These are phyloP conservation scores for Oasisia sp. DNA, from an alignment of 2,888 invertebrate species.

Conservation along the genomic window DNA sequence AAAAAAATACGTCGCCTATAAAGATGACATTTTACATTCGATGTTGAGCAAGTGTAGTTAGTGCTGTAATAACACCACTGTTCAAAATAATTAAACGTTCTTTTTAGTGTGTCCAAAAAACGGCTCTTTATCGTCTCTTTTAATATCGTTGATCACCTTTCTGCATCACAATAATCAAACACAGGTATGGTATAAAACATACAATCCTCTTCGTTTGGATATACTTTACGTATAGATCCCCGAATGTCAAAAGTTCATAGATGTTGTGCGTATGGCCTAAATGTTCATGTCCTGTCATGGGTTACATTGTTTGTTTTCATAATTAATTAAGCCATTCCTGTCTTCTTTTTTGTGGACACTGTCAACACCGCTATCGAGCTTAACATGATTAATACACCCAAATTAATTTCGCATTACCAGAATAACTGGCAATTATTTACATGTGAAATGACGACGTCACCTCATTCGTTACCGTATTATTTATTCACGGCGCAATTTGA, in stretches of 20 bases:
- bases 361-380: background rate
- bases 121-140: background rate
- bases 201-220: background rate
- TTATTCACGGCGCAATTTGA: background rate
- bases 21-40: background rate
- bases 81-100: background rate
- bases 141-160: background rate
- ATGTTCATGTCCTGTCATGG: background rate
- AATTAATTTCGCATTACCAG: background rate
- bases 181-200: background rate
- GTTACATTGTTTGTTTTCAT: background rate
- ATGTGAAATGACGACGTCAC: background rate
- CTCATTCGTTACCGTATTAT: background rate
- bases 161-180: background rate
- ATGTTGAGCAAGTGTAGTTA: background rate
- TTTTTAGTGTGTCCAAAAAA: background rate
- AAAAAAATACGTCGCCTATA: background rate
- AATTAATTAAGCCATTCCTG: background rate
- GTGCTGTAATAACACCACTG: background rate
- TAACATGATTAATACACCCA: background rate
- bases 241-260: background rate
- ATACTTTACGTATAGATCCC: background rate
- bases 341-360: background rate
- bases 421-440: background rate
- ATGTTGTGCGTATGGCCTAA: background rate